Conservation (phyloP, 1,140 invertebrate genomes). For the Drosophila triauraria region DNA sequence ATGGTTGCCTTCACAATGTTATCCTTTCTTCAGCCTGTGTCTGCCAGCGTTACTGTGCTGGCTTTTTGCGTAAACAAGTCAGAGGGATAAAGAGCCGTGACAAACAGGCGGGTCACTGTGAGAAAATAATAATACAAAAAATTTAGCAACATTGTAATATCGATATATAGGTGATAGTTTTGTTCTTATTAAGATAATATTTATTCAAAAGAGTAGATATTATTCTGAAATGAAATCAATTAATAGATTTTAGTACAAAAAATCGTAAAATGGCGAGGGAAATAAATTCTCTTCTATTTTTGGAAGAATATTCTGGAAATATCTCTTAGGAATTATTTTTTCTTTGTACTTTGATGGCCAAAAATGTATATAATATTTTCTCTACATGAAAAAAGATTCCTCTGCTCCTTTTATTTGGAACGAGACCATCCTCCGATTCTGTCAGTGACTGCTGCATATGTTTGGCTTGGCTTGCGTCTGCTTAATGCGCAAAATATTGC, state of each 20-base stretch:
- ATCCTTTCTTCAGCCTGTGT: conserved; percentile 60
- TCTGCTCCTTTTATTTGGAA: not conserved
- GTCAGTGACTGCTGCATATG: conserved; percentile 62
- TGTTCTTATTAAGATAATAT: too few species aligned
- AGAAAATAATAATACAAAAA: not conserved
- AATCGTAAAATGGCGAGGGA: too few species aligned
- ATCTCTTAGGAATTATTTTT: too few species aligned
- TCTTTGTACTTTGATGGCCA: not conserved
- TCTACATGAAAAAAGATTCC: not conserved
- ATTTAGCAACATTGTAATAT: too few species aligned
- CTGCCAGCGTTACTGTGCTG: conserved; percentile 11
- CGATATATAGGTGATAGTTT: too few species aligned
- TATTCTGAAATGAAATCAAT: too few species aligned
- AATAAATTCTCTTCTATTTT: too few species aligned
- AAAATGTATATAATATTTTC: not conserved
- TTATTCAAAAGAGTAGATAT: too few species aligned
- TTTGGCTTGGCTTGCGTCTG: conserved; percentile 76
- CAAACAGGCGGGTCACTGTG: conserved; percentile 18
- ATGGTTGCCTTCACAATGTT: conserved; percentile 75
- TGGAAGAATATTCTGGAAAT: too few species aligned
- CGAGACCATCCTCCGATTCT: conserved; percentile 4
- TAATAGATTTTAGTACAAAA: too few species aligned
- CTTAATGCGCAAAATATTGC: conserved; percentile 82
- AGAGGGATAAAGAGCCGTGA: conserved; percentile 67
- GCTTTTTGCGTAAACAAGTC: conserved; percentile 70